Conservation (phyloP, 2,888 invertebrate genomes). For the Cybosia mesomella region DNA sequence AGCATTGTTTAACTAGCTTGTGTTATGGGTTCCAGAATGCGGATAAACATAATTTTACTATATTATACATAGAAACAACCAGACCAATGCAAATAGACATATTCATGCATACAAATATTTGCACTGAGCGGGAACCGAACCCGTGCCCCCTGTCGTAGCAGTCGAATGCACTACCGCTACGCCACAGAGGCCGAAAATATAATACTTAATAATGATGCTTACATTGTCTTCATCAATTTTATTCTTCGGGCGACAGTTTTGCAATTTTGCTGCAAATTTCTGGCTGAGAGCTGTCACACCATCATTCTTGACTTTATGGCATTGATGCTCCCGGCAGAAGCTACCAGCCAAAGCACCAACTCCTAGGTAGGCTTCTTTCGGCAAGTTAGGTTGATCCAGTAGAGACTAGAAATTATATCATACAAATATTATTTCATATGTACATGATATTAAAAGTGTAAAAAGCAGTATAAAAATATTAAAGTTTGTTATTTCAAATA, state of each 20-base stretch:
- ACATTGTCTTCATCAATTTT: slow-evolving; percentile 89
- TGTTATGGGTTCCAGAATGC: too few species aligned
- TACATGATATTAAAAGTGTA: not conserved
- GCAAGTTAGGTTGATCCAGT: slow-evolving; percentile 87
- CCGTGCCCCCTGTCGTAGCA: too few species aligned
- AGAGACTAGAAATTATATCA: slow-evolving; percentile 76
- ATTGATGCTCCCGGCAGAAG: slow-evolving; percentile 90
- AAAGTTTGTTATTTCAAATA: not conserved
- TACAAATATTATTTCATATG: not conserved
- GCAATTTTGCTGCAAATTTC: slow-evolving; percentile 89
- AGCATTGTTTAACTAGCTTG: too few species aligned
- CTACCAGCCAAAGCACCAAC: slow-evolving; percentile 91
- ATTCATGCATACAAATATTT: too few species aligned
- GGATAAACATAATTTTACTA: too few species aligned
- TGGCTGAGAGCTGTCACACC: slow-evolving; percentile 88
- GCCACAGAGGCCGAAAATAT: too few species aligned
- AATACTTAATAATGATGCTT: slow-evolving; percentile 51
- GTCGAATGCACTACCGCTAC: too few species aligned
- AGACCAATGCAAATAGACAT: too few species aligned
- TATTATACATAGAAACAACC: too few species aligned
- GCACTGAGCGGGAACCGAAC: too few species aligned
- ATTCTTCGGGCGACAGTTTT: slow-evolving; percentile 88
- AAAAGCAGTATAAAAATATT: not conserved
- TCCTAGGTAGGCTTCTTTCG: slow-evolving; percentile 91
- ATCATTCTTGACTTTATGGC: slow-evolving; percentile 77